A percentile compares a stretch with the other conserved stretches of the same genome.
Conservation (phyloP, 2,797 vertebrate species). For the Catharus ustulatus region DNA sequence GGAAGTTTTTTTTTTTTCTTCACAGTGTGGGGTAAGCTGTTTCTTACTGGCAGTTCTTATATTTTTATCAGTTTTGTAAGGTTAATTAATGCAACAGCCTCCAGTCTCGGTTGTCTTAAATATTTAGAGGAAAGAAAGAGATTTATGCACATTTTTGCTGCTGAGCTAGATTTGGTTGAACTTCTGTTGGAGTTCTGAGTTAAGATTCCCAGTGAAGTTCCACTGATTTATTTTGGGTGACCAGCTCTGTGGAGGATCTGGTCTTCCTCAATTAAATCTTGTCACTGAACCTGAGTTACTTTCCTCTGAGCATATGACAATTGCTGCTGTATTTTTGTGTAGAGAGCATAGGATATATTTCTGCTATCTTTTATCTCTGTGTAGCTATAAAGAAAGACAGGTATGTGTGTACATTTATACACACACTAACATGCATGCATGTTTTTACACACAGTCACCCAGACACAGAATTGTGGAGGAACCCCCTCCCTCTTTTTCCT, state of each 20-base stretch:
- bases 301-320: neutral
- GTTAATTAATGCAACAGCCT: slow-evolving; percentile 33
- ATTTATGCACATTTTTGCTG: neutral
- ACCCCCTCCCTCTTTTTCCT: neutral
- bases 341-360: neutral
- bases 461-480: neutral
- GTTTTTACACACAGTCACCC: neutral
- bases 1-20: neutral
- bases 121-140: slow-evolving; percentile 2
- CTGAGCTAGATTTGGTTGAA: neutral
- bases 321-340: neutral
- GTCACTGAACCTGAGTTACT: neutral
- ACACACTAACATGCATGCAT: neutral
- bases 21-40: neutral
- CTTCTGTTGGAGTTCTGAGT: neutral
- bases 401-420: neutral
- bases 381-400: neutral
- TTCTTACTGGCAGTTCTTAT: neutral
- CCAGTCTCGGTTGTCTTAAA: slow-evolving; percentile 14
- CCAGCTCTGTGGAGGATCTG: neutral
- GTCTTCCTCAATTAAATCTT: neutral
- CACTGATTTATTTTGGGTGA: neutral
- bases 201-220: neutral
- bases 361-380: neutral
- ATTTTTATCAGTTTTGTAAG: slow-evolving; percentile 20